Evolutionary conservation across 1,140 invertebrate genomes (phyloP), one percentile per base, ranked within the genome.

Genomic region (Drosophila athabasca): DNA sequence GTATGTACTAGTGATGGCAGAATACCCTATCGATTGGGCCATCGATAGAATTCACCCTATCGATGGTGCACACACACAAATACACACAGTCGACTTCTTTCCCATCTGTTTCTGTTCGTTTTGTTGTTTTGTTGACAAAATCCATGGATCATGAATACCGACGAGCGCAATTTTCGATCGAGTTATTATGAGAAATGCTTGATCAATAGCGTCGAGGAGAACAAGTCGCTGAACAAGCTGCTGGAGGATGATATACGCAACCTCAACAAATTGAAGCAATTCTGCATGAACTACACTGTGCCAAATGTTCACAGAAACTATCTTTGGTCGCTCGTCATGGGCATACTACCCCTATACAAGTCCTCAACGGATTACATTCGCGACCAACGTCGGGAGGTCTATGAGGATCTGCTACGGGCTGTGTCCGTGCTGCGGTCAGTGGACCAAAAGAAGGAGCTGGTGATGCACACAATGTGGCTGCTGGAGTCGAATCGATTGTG

Each of bases 141-240:
- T 31, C 8, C 31, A 31, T 31, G 31, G 8, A 31, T 8, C 9
- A 31, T 93, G 93, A 87, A 91, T 73, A 92, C 93, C 2, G 95
- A 96, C 74, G 95, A 96, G 88, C 92, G 97, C 77, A 98, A 98
- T 93, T 98, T 98, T 92, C 94, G 97, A 31, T 97, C 96, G 0
- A 95, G 96, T 17, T 98, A 98, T 87, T 98, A 98, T 84, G 93
- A 94, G 84, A 94, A 94, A 93, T 46, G 97, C 97, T 54, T 97
- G 96, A 93, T 94, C 95, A 75, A 75, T 55, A 96, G 96, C 75
- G 96, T 98, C 0, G 97, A 98, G 92, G 97, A 98, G 91, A 98
- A 97, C 91, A 97, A 96, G 92, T 97, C 97, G 0, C 92, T 98
- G n/a, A 97, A 98, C 93, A 97, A 97, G 90, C 92, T 98, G 6